Evolutionary conservation across 2,797 vertebrate genomes (phyloP), one percentile per base, ranked within the genome.

Genomic region (Chaetodon trifasciatus): DNA sequence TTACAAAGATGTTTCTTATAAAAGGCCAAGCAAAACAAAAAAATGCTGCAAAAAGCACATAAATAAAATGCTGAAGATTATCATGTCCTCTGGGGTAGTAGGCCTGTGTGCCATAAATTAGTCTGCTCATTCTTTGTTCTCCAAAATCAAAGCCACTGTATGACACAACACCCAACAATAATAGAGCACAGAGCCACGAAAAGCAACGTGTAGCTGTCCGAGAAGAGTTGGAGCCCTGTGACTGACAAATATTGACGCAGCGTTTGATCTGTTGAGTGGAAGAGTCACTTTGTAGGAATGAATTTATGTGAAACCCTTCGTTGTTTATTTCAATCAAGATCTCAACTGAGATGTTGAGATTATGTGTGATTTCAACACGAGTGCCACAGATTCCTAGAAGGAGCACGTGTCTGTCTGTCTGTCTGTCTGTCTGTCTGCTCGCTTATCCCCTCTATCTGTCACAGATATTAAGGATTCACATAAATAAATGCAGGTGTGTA

Each of bases 211-310:
- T 37, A 66, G 69, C 40, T 62, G 65, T 66, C 79, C 19, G 19
- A 66, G 58, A 79, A 68, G 71, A 58, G 58, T 21, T 40, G 69
- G 78, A 86, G 60, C 69, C 81, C 80, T 28, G 63, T 11, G 80
- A 70, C 69, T 70, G 72, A 82, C 82, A 89, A 92, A 92, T 90
- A 89, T 92, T 92, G 91, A 87, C 72, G 68, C 53, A 84, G 74
- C 5, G 76, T 92, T 92, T 93, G 89, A 92, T 90, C 80, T 52
- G 70, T 70, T 81, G 52, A 79, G 68, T 69, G 75, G 70, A 76
- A 81, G 50, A 53, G 16, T 12, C 44, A 35, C 57, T 44, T 60
- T 56, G 70, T 50, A 49, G 75, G 53, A 63, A 52, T 21, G 46
- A 50, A 63, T 17, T 28, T 44, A 6, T 66, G 47, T 49, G 39